Base-by-base conservation (phyloP, 2,888 invertebrate species). In the Mongoloraphidia duomilia region DNA sequence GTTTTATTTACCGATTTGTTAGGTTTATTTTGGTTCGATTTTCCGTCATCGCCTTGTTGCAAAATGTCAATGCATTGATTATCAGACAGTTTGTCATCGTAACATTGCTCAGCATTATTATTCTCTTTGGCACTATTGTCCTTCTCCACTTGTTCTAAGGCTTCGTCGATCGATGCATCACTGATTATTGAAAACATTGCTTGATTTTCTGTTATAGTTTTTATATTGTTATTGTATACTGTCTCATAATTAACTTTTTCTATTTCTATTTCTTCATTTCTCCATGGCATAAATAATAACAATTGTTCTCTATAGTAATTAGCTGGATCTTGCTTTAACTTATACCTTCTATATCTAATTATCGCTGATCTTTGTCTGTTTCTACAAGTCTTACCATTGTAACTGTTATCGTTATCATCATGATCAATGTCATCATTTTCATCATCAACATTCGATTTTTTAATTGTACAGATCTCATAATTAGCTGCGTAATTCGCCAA, bases 401-500 rank as follows among this genome's bases (percentile, higher is more conserved):
- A 26, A n/a, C n/a, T n/a, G n/a, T n/a, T n/a, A 10, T 26, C 26
- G 33, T 10, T 33, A 42, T 42, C 13, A 42, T 42, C 33, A 26
- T 26, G 8, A 42, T 42, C n/a, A 33, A 8, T 14, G 33, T 51
- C 47, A 9, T 47, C 14, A n/a, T 40, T 13, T 34, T 40, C 13
- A 44, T 48, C 41, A 46, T 52, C 51, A 42, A 50, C 47, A 34
- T 49, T 39, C 6, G 49, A 42, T 14, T 50, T 41, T 40, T 46
- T 14, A 41, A n/a, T 34, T 33, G 9, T n/a, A 49, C 26, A 14
- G 41, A 12, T 44, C 11, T 14, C 12, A 50, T 49, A 52, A 49
- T 50, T 51, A 9, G 53, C n/a, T n/a, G 48, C 47, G 43, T 43
- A 54, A 51, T 55, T 50, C n/a, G 52, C 54, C 4, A 55, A 37